phyloP scores from a whole-genome alignment of 1,140 invertebrate species.

The Sycophaga agraensis region DNA sequence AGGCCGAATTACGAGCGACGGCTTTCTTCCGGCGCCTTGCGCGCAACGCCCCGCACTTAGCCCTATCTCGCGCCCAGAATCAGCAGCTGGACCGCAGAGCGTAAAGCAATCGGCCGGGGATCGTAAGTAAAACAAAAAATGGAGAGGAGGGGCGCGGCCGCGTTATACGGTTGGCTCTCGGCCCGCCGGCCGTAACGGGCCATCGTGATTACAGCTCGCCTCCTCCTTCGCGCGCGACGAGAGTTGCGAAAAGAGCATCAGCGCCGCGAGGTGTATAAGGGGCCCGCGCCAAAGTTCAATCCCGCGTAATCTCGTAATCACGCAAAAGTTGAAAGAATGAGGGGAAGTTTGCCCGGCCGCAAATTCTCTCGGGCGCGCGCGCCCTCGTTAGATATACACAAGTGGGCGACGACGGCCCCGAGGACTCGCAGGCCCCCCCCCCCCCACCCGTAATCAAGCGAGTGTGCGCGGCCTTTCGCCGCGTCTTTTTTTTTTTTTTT shows the following conservation, averaged over 20 bases:
- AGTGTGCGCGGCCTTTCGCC: neutral
- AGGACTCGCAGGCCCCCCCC: conserved; percentile 12
- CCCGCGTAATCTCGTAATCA: conserved; percentile 37
- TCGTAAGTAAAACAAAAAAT: no score
- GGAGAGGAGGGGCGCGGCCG: no score
- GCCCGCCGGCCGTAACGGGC: conserved; percentile 6
- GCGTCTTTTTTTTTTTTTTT: neutral
- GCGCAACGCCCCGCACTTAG: no score
- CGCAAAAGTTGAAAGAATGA: conserved; percentile 47
- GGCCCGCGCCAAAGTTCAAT: conserved; percentile 45
- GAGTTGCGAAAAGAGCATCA: conserved; percentile 22
- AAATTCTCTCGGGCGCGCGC: neutral
- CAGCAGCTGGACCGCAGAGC: no score
- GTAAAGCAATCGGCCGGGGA: no score
- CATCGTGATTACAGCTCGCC: conserved; percentile 8
- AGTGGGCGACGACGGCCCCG: neutral
- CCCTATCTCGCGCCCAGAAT: no score
- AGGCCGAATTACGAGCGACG: no score
- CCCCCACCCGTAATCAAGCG: neutral
- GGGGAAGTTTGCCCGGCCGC: neutral
- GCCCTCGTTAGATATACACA: conserved; percentile 6
- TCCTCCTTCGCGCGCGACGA: neutral
- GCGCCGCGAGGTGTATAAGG: neutral
- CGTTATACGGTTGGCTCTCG: neutral
- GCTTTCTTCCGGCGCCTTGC: no score